Base-by-base conservation (phyloP, 2,888 invertebrate species). In the Macrophya alboannulata region DNA sequence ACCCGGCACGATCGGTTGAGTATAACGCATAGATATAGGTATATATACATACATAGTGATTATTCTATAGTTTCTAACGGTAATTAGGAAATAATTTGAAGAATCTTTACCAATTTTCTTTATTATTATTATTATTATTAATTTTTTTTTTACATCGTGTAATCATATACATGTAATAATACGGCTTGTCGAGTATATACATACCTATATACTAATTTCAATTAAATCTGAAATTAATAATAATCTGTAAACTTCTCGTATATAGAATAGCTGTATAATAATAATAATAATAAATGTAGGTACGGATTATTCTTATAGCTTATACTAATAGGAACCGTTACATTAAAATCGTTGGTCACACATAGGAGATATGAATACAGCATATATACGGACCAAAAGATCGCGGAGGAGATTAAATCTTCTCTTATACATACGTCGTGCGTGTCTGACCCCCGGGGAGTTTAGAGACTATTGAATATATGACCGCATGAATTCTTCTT, bases 321-420 rank as follows among this genome's bases (percentile, higher is more conserved):
- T n/a, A n/a, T 62, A 21, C 62, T 15, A 48, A n/a, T n/a, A 48
- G 15, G 10, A 2, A 31, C 62, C 62, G 62, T 62, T 62, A 62
- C 17, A 62, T 21, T 3, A 71, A 31, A 31, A 37, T 71, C 71
- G 37, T 71, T 71, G 71, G 71, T 71, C 71, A 71, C 31, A 31
- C 31, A 31, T 31, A 15, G 37, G 15, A 71, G 71, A 71, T 71
- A 25, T 71, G 37, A 10, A 31, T 31, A 31, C 31, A 71, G 6
- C 31, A 71, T n/a, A n/a, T n/a, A n/a, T 31, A 37, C 31, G 71
- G 71, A 71, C 71, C 48, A 15, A 71, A 10, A 9, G 71, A 71
- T 71, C 71, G 40, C 17, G 40, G 31, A 71, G 40, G 31, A 71
- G 71, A 71, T 71, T 71, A 71, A 15, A 71, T 71, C 71, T 71